phyloP scores from a whole-genome alignment of 2,113 vertebrate species.

The Monopterus albus region DNA sequence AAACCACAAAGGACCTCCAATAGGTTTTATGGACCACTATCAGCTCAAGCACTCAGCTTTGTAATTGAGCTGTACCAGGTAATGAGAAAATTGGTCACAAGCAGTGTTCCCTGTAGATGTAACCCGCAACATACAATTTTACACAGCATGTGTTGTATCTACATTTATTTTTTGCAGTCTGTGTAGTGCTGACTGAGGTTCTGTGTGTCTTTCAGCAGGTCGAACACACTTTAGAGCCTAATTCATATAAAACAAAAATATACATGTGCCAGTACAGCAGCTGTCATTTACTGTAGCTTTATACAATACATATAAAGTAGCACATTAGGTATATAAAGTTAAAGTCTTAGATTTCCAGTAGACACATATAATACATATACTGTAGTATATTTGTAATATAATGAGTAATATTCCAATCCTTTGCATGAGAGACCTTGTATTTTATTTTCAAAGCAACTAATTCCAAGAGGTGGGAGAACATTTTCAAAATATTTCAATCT shows the following conservation, averaged over 20 bases:
- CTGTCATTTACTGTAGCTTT: conserved; percentile 2
- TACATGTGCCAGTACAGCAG: conserved; percentile 2
- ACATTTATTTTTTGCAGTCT: conserved; percentile 49
- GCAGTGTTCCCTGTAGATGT: conserved; percentile 74
- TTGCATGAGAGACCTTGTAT: background rate
- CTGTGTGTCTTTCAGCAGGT: conserved; percentile 49
- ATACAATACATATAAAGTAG: background rate
- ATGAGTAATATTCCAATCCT: background rate
- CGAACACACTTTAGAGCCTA: conserved; percentile 35
- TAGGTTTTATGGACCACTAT: conserved; percentile 81
- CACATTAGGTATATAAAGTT: background rate
- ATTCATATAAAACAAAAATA: conserved; percentile 47
- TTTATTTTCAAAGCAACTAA: conserved; percentile 8
- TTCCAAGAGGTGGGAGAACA: background rate
- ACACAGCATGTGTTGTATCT: conserved; percentile 66
- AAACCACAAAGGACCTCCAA: conserved; percentile 80
- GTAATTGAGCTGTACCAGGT: conserved; percentile 80
- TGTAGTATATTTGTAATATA: background rate
- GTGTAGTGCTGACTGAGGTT: conserved; percentile 26
- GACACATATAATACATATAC: background rate
- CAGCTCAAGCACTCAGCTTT: conserved; percentile 77
- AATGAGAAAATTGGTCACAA: conserved; percentile 82
- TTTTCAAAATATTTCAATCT: conserved; percentile 20
- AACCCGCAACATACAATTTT: conserved; percentile 72
- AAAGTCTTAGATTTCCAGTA: background rate